Evolutionary conservation across 2,113 vertebrate genomes (phyloP), one percentile per base, ranked within the genome.

Genomic region (Capreolus pygargus): DNA sequence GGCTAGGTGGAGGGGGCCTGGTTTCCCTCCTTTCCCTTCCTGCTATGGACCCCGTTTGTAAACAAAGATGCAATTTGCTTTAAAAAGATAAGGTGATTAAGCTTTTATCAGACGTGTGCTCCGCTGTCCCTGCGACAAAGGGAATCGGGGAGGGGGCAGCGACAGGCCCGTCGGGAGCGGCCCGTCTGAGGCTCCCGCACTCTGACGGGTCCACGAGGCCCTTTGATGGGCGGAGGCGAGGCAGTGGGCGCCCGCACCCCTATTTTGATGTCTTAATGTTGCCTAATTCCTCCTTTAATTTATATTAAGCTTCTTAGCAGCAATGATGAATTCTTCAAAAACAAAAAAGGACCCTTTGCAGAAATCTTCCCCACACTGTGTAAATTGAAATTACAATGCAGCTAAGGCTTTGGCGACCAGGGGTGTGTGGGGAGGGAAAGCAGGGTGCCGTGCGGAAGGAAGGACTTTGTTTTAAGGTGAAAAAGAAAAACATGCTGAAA

Each of bases 251-350:
- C 39, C 90, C 14, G 21, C 45, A 97, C 97, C 58, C 98, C 97
- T 98, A 98, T 99, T 99, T 99, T 99, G 99, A 99, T 99, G 99
- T 99, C 99, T 99, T 99, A 98, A 99, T 99, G 99, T 99, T 98
- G 97, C 96, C 98, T 99, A 99, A 99, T 99, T 99, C 99, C 98
- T 99, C 98, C 98, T 99, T 99, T 99, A 99, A 99, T 99, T 99
- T 99, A 98, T 98, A 99, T 98, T 99, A 99, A 99, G 99, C 99
- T 99, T 99, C 99, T 99, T 99, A 99, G 98, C 99, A 98, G 98
- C 98, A 98, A 98, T 97, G 98, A 98, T 98, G 98, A 99, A 99
- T 99, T 99, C 98, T 99, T 99, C 98, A 99, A 99, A 99, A 99
- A 99, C 99, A 99, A 99, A 99, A 99, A 99, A 99, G 61, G 97